Evolutionary conservation across 2,797 vertebrate genomes (phyloP).

Genomic region (Psittacula echo): DNA sequence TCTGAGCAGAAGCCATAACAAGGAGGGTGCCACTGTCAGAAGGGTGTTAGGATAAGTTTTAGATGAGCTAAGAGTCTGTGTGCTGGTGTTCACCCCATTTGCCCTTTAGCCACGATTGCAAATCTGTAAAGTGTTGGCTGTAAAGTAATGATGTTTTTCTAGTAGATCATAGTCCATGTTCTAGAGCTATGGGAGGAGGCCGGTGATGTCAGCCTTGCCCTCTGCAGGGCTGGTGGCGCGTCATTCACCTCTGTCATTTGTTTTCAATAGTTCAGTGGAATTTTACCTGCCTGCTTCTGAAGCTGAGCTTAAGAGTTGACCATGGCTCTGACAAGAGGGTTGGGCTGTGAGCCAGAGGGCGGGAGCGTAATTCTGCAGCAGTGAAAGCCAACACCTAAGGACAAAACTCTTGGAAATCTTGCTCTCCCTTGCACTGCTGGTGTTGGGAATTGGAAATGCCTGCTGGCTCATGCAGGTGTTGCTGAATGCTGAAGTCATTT

Average conservation of each 20-base stretch:
- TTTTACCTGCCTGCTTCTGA: background rate
- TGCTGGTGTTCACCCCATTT: background rate
- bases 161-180: background rate
- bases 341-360: background rate
- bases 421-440: background rate
- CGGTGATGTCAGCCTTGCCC: background rate
- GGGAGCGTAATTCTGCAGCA: background rate
- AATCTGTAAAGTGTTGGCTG: background rate
- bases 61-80: background rate
- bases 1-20: background rate
- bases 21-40: background rate
- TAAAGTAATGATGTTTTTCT: background rate
- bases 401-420: conserved; percentile 1
- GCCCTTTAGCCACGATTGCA: background rate
- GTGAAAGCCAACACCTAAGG: background rate
- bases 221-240: background rate
- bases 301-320: background rate
- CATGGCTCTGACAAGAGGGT: background rate
- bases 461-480: background rate
- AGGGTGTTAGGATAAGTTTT: background rate
- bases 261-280: background rate
- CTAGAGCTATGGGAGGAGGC: background rate
- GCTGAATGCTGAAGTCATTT: background rate
- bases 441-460: background rate
- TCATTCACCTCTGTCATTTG: background rate